phyloP scores from a whole-genome alignment of 2,113 vertebrate genomes.

The Probosciger aterrimus region DNA sequence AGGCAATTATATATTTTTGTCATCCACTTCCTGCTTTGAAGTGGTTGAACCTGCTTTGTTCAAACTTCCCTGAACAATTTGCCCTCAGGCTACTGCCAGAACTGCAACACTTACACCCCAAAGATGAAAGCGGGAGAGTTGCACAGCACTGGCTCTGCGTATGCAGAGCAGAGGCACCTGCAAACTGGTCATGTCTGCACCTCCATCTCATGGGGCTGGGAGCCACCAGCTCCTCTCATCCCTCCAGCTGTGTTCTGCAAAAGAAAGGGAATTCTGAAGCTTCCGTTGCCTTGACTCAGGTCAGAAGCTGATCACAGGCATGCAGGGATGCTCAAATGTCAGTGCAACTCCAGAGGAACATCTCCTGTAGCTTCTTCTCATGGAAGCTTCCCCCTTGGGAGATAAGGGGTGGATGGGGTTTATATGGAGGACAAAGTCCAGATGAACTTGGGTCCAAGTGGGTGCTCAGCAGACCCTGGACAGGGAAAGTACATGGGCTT shows the following conservation, averaged over 20 bases:
- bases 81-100: conserved; percentile 54
- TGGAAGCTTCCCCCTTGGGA: background rate
- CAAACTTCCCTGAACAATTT: conserved; percentile 53
- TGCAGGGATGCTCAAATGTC: rapidly evolving
- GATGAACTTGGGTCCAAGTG: rapidly evolving
- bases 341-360: background rate
- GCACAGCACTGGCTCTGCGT: background rate
- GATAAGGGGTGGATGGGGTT: rapidly evolving
- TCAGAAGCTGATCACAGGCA: background rate
- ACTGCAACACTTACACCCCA: background rate
- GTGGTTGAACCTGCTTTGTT: conserved; percentile 50
- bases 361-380: background rate
- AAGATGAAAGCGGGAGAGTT: conserved; percentile 7
- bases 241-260: background rate
- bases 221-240: background rate
- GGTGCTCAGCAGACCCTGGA: background rate
- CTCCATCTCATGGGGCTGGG: background rate
- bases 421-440: background rate
- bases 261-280: background rate
- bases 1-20: conserved; percentile 61
- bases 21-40: conserved; percentile 59
- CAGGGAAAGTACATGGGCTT: background rate
- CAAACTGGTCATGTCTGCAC: background rate
- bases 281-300: background rate
- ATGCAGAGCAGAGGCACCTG: background rate